phyloP scores from a whole-genome alignment of 2,113 vertebrate species.

The Hydrolagus affinis region DNA sequence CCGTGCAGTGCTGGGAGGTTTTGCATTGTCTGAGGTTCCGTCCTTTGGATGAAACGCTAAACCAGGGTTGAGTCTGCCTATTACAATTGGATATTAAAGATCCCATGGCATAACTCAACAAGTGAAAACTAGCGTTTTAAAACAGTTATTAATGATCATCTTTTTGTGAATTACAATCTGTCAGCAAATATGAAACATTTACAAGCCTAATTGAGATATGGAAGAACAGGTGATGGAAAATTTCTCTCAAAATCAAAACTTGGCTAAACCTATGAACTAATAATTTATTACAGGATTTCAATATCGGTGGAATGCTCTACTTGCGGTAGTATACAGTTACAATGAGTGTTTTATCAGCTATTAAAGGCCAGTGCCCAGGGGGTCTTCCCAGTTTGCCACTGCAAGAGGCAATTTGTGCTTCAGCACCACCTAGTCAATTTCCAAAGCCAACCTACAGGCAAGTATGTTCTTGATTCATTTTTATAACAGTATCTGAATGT shows the following conservation, averaged over 20 bases:
- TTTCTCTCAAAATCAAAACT: background rate
- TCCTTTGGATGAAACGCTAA: too few species aligned
- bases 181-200: background rate
- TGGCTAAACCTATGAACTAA: background rate
- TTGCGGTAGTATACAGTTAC: background rate
- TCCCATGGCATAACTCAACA: too few species aligned
- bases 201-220: background rate
- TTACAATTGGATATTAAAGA: too few species aligned
- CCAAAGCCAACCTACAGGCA: background rate
- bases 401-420: background rate
- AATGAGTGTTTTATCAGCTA: background rate
- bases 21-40: too few species aligned
- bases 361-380: background rate
- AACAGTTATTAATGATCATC: too few species aligned
- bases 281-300: slow-evolving; percentile 10
- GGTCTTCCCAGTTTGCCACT: background rate
- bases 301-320: background rate
- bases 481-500: background rate
- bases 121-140: too few species aligned
- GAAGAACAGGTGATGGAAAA: background rate
- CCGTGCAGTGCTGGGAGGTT: too few species aligned
- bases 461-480: background rate
- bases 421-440: background rate
- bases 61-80: too few species aligned
- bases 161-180: background rate